Base-by-base conservation (phyloP, 2,113 vertebrate genomes). In the Gyps fulvus region DNA sequence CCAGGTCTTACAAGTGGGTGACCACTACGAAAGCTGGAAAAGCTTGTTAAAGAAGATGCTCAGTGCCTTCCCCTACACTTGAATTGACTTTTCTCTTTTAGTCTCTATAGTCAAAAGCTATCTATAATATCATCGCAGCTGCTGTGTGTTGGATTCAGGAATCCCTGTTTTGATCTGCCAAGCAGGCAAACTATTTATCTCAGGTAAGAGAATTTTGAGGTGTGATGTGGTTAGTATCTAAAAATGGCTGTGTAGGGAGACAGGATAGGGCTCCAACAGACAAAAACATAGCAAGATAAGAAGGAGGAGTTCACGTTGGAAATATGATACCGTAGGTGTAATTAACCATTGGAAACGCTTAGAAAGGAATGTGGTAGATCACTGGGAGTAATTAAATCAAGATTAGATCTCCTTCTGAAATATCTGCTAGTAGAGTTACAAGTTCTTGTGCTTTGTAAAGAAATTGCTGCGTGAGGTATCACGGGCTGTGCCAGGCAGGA, bases 401-500 rank as follows among this genome's bases (percentile, higher is more conserved):
- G 96, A 95, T 95, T 96, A 95, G 54, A 95, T 97, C 93, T 95
- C 52, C 62, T 94, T 92, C 87, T 96, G 93, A 95, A 93, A 79
- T 95, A 82, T 87, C 84, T 89, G 59, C 74, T 93, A 85, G 70
- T 70, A 91, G 93, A 97, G 58, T 49, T 96, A 95, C 93, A 91
- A 96, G 94, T 97, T 97, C 89, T 95, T 79, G 81, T 71, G 92
- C 94, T 97, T 95, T 91, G 72, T 89, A 89, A 69, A 97, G 89
- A 93, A 97, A 94, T 80, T 83, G 70, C 83, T 95, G 91, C 12
- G 16, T 96, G 81, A 95, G 83, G 91, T 93, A 88, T 93, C 90
- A 54, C 1, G 3, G 72, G 84, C 81, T 85, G 83, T 95, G 94
- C 95, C 93, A 95, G 83, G 93, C 93, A 91, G 95, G 96, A 96